These are phyloP conservation scores for Parazoanthus darwini DNA, from an alignment of 92 coral and sea anemone species.

Conservation along the genomic window DNA sequence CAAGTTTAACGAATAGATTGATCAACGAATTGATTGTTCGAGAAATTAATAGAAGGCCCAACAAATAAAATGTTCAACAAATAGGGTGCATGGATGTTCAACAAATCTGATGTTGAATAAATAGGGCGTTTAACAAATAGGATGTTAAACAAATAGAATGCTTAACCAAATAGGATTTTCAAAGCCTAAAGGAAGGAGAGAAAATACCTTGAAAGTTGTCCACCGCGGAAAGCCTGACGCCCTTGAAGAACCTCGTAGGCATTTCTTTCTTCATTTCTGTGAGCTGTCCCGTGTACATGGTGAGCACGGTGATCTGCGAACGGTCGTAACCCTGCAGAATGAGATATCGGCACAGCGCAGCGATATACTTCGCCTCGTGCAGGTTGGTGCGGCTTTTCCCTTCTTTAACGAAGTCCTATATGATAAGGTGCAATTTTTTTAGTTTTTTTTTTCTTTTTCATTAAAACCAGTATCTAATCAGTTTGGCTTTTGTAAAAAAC, in stretches of 20 bases:
- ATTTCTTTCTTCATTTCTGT: slow-evolving; percentile 77
- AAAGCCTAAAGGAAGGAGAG: background rate
- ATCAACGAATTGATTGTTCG: background rate
- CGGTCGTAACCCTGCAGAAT: slow-evolving; percentile 89
- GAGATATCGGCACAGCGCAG: slow-evolving; percentile 87
- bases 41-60: background rate
- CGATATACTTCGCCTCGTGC: slow-evolving; percentile 92
- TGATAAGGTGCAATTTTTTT: background rate
- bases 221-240: slow-evolving; percentile 91
- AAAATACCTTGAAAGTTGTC: slow-evolving; percentile 88
- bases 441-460: too few species aligned
- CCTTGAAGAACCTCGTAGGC: slow-evolving; percentile 77
- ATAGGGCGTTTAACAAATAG: background rate
- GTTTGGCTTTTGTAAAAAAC: background rate
- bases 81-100: background rate
- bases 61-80: too few species aligned
- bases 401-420: slow-evolving; percentile 81
- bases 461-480: background rate
- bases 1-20: background rate
- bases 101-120: background rate
- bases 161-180: background rate
- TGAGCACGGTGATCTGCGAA: slow-evolving; percentile 81
- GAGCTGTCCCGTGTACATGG: slow-evolving; percentile 96
- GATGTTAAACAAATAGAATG: background rate
- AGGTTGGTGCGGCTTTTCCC: slow-evolving; percentile 85